Conservation (phyloP, 2,888 invertebrate genomes). For the Caenorhabditis sp. region DNA sequence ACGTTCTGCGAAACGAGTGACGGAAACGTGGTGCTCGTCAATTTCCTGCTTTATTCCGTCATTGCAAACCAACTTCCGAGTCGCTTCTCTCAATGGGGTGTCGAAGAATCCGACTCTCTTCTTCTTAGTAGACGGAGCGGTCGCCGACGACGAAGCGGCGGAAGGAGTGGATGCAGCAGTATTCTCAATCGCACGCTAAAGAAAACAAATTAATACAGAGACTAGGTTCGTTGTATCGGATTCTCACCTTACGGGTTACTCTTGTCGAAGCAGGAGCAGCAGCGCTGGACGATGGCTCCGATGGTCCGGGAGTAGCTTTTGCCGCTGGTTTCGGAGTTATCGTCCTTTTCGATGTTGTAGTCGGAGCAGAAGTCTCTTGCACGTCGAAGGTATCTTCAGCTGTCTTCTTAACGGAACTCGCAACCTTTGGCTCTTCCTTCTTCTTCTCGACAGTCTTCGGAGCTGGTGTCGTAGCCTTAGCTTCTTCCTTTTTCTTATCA, state of each 20-base stretch:
- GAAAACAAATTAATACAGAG: too few relatives aligned
- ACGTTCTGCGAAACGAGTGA: background rate
- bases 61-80: background rate
- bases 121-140: background rate
- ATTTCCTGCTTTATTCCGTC: background rate
- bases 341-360: too few relatives aligned
- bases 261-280: background rate
- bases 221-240: background rate
- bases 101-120: background rate
- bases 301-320: background rate
- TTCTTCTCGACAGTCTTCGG: background rate
- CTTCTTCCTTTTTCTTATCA: too few relatives aligned
- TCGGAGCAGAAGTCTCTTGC: too few relatives aligned
- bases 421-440: background rate
- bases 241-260: background rate
- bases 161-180: background rate
- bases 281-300: background rate
- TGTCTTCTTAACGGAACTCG: too few relatives aligned
- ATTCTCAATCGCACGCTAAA: too few relatives aligned
- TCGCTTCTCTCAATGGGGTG: background rate
- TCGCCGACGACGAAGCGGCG: background rate
- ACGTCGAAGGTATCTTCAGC: too few relatives aligned
- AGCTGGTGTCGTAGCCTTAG: too few relatives aligned
- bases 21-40: background rate
- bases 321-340: background rate